A percentile compares a stretch with the other conserved stretches of the same genome.
Evolutionary conservation across 2,888 invertebrate genomes (phyloP).

Genomic region (Helleia helle): DNA sequence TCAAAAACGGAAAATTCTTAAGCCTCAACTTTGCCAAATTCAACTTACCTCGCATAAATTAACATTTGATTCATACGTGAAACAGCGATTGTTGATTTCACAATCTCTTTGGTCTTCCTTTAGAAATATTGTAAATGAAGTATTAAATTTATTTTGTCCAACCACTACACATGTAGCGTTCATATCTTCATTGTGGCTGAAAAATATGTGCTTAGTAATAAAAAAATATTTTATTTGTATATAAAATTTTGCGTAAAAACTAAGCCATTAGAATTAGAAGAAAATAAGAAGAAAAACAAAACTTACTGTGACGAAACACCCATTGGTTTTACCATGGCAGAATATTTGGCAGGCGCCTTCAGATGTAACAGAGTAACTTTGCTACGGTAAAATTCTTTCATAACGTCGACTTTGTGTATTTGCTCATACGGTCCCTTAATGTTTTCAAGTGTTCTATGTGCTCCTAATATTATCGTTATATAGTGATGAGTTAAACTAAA

Average conservation of each 20-base stretch:
- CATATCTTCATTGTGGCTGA: conserved; percentile 36
- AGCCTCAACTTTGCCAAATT: too few relatives aligned
- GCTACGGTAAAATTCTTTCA: conserved; percentile 70
- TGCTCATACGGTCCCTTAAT: conserved; percentile 81
- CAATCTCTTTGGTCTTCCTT: conserved; percentile 66
- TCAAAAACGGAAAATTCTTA: too few relatives aligned
- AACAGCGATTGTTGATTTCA: conserved; percentile 69
- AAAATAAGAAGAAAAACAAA: background rate
- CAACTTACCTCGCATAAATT: conserved; percentile 49
- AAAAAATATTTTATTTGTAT: conserved; percentile 10
- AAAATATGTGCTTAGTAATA: conserved; percentile 18
- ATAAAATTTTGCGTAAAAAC: background rate
- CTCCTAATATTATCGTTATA: conserved; percentile 79
- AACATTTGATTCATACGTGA: conserved; percentile 41
- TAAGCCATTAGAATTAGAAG: background rate
- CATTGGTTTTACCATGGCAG: conserved; percentile 79
- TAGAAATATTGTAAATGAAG: conserved; percentile 63
- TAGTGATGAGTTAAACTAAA: conserved; percentile 73
- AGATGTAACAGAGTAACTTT: conserved; percentile 78
- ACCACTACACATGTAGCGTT: conserved; percentile 76
- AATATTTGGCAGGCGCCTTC: conserved; percentile 70
- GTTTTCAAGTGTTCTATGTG: conserved; percentile 72
- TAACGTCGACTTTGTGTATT: conserved; percentile 75
- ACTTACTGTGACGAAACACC: conserved; percentile 67
- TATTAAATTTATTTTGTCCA: conserved; percentile 67